Evolutionary conservation across 2,888 invertebrate species (phyloP).

Genomic region (Tubulanus polymorphus): DNA sequence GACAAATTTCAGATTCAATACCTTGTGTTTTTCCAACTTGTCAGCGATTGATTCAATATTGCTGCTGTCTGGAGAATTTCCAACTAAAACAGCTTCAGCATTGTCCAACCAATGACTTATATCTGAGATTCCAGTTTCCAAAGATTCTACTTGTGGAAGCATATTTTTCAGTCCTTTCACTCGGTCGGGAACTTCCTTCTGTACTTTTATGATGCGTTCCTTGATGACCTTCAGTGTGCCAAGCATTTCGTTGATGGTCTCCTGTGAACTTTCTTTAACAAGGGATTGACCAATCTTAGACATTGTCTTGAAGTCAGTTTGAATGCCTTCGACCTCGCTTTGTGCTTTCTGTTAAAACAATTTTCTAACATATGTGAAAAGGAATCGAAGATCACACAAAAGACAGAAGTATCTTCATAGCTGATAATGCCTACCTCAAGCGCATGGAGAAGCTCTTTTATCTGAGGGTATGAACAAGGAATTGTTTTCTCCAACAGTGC

Average conservation of each 20-base stretch:
- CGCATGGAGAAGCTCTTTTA: conserved; percentile 74
- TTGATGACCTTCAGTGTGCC: conserved; percentile 60
- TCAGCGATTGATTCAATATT: conserved; percentile 66
- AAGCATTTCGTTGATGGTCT: conserved; percentile 89
- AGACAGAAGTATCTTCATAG: neutral
- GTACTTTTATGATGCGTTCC: conserved; percentile 40
- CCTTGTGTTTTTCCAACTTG: conserved; percentile 73
- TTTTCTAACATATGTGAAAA: too few species aligned
- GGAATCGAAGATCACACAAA: neutral
- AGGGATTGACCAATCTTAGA: conserved; percentile 88
- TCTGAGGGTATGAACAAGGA: conserved; percentile 71
- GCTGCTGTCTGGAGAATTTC: conserved; percentile 60
- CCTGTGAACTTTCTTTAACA: conserved; percentile 82
- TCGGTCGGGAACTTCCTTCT: conserved; percentile 72
- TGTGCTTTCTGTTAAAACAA: conserved; percentile 63
- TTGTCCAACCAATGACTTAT: conserved; percentile 81
- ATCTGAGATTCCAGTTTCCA: conserved; percentile 82
- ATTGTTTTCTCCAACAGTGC: conserved; percentile 66
- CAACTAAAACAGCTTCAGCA: conserved; percentile 62
- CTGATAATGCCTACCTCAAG: conserved; percentile 57
- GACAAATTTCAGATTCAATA: conserved; percentile 23
- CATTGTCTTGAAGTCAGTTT: conserved; percentile 82
- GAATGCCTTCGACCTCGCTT: conserved; percentile 78
- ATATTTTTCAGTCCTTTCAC: conserved; percentile 59
- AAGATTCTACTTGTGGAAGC: conserved; percentile 73